Conservation (phyloP, 2,888 invertebrate species). For the Sphaeridia pumilis region DNA sequence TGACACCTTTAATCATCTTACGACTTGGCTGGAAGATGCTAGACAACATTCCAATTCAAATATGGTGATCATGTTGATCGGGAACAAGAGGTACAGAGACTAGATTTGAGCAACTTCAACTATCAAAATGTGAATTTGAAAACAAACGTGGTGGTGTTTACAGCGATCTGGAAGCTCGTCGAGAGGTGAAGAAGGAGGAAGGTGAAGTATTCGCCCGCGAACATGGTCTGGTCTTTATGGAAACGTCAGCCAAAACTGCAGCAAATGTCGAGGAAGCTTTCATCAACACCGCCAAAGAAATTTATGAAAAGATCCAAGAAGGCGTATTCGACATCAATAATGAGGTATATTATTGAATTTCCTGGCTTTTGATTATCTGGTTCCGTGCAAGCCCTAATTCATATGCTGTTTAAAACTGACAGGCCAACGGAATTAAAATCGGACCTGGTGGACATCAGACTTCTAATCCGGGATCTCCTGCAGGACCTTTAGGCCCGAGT, state of each 20-base stretch:
- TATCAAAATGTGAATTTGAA: too few relatives aligned
- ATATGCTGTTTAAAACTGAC: too few relatives aligned
- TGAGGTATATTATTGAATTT: too few relatives aligned
- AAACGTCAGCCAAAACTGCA: constrained; percentile 98
- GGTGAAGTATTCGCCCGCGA: constrained; percentile 99
- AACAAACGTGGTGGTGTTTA: too few relatives aligned
- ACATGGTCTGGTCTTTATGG: constrained; percentile 99
- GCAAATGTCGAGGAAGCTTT: constrained; percentile 99
- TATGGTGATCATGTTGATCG: constrained; percentile 99
- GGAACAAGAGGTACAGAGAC: constrained; percentile 78
- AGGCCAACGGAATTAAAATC: constrained; percentile 98
- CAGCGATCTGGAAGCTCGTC: constrained; percentile 92
- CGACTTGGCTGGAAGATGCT: constrained; percentile 99
- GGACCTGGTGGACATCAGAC: constrained; percentile 96
- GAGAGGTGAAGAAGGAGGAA: constrained; percentile 98
- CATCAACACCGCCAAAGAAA: constrained; percentile 99
- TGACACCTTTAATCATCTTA: constrained; percentile 98
- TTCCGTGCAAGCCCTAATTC: too few relatives aligned
- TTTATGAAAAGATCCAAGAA: constrained; percentile 99
- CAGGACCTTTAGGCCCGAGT: constrained; percentile 64
- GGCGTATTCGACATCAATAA: constrained; percentile 99
- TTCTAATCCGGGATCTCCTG: constrained; percentile 64
- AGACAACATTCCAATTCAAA: constrained; percentile 99
- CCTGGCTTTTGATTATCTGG: too few relatives aligned
- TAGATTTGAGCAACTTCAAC: too few relatives aligned